phyloP scores from a whole-genome alignment of 37 sponge, comb jelly and placozoan species.

The Corticium candelabrum region DNA sequence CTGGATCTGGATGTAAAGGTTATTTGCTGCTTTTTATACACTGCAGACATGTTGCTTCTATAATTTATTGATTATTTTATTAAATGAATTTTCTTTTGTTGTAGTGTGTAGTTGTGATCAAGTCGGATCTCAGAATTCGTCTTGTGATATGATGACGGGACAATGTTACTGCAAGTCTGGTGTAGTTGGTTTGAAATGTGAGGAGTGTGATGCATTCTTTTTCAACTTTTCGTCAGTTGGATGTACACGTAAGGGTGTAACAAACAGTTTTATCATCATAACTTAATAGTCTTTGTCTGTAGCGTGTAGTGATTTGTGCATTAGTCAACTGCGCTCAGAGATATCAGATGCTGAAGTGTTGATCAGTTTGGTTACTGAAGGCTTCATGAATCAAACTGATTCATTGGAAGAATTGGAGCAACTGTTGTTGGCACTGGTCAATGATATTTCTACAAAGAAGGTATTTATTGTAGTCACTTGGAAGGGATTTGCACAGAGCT shows the following conservation, averaged over 20 bases:
- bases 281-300: neutral
- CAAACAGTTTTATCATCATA: too few relatives aligned
- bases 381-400: neutral
- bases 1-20: too few relatives aligned
- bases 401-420: neutral
- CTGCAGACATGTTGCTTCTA: too few relatives aligned
- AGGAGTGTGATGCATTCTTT: neutral
- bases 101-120: neutral
- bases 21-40: too few relatives aligned
- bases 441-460: neutral
- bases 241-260: too few relatives aligned
- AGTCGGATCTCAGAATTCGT: neutral
- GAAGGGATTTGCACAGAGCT: too few relatives aligned
- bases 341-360: neutral
- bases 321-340: neutral
- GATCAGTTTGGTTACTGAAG: neutral
- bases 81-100: too few relatives aligned
- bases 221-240: neutral
- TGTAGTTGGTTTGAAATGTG: conserved; percentile 1
- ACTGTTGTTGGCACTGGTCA: neutral
- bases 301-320: neutral
- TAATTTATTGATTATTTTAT: too few relatives aligned
- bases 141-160: neutral
- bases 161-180: neutral
- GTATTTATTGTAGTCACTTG: neutral